Evolutionary conservation across 1,140 invertebrate genomes (phyloP), one percentile per base, ranked within the genome.

Genomic region (Euglossa dilemma): DNA sequence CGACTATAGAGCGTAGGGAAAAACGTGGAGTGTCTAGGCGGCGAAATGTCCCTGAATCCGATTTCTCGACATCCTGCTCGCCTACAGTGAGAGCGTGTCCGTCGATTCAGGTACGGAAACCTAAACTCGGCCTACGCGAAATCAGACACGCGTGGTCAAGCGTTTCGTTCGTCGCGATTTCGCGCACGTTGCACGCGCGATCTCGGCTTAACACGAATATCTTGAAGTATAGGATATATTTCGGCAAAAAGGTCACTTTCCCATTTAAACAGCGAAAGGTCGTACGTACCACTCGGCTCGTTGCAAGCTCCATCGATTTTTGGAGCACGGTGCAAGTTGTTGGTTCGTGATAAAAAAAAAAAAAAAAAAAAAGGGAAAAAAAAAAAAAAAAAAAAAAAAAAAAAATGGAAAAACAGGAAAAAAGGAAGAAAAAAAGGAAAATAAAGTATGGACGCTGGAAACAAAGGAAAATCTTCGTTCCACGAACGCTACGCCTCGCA

Each of bases 41-140:
- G 18, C 23, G 45, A 74, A 72, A 81, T 67, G 75, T 81, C 72
- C 80, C 52, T 50, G 75, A 81, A 77, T 70, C 80, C 80, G 80
- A 77, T 75, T 75, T 66, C 16, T 50, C 36, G 63, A 74, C 79
- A 4, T 85, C 74, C 78, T 36, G 12, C n/a, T n/a, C 12, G 6
- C 8, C 28, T 81, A 23, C 18, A 43, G 28, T 9, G 23, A 70
- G 14, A 75, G 61, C 69, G 36, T 61, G 54, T 52, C 18, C 20
- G 20, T n/a, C 12, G 25, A 23, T 83, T 77, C 52, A 78, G 64
- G 67, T 80, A 80, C 52, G 16, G n/a, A 36, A 43, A 71, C 20
- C 50, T 0, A 23, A 74, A 73, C 18, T 64, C 43, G 57, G 73
- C 64, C 59, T 63, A 86, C 14, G 67, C 14, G 67, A 71, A 83